These are phyloP conservation scores for Eupithecia subumbrata DNA, from an alignment of 2,888 invertebrate species.

Conservation along the genomic window DNA sequence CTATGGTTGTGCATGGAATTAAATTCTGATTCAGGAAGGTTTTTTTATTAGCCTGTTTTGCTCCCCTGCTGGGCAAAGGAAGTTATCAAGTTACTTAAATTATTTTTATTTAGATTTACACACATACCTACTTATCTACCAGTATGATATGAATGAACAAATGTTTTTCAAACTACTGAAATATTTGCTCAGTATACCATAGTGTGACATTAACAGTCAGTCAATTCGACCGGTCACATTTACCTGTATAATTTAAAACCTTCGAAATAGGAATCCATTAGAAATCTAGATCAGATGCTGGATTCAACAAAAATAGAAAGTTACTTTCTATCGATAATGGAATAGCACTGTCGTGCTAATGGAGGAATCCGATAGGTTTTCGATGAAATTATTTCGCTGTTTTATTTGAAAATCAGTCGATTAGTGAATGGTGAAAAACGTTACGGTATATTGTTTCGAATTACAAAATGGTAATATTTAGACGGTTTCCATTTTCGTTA, in stretches of 20 bases:
- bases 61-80: too few relatives aligned
- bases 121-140: too few relatives aligned
- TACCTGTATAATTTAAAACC: neutral
- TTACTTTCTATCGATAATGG: constrained; percentile 8
- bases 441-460: neutral
- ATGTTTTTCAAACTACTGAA: neutral
- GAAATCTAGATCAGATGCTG: neutral
- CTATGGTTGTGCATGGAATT: neutral
- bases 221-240: too few relatives aligned
- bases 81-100: neutral
- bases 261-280: neutral
- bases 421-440: neutral
- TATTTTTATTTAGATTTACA: neutral
- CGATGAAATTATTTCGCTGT: neutral
- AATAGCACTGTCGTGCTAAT: constrained; percentile 9
- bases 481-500: neutral
- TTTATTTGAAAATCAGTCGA: neutral
- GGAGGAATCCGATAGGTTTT: neutral
- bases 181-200: neutral
- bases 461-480: neutral
- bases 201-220: too few relatives aligned
- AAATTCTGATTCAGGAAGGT: neutral
- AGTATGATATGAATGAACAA: neutral
- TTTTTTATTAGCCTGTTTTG: too few relatives aligned
- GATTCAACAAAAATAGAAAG: constrained; percentile 7